phyloP scores from a whole-genome alignment of 30 jellyfish, hydroid and myxozoan genomes.

The Catostylus mosaicus region DNA sequence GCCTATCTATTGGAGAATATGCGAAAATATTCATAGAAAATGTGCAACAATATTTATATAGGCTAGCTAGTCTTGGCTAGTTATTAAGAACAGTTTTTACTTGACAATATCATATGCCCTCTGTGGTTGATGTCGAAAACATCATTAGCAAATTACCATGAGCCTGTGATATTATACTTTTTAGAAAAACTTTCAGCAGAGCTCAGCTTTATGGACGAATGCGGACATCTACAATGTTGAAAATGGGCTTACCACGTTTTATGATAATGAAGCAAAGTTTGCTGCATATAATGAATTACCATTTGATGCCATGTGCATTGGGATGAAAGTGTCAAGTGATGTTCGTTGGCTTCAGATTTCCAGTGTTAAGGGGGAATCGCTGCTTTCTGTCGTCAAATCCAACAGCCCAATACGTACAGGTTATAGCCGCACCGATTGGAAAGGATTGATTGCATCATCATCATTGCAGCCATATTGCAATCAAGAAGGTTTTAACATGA shows the following conservation, averaged over 20 bases:
- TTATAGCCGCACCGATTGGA: conserved; percentile 2
- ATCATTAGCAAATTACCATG: not conserved
- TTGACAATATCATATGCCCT: too few relatives aligned
- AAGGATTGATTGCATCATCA: not conserved
- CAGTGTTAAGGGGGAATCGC: conserved; percentile 2
- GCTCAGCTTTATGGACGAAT: conserved; percentile 12
- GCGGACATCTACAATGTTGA: conserved; percentile 6
- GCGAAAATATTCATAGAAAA: too few relatives aligned
- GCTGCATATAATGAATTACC: conserved; percentile 5
- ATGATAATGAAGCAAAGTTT: conserved; percentile 31
- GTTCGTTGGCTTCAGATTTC: conserved; percentile 28
- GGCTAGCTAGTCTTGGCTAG: too few relatives aligned
- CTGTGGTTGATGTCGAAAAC: too few relatives aligned
- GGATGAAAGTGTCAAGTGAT: not conserved
- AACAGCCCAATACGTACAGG: not conserved
- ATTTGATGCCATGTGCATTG: conserved; percentile 27
- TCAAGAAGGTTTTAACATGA: conserved; percentile 11
- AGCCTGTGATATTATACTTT: too few relatives aligned
- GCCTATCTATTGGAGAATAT: too few relatives aligned
- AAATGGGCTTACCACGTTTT: conserved; percentile 8
- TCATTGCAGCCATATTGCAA: conserved; percentile 16
- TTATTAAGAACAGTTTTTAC: too few relatives aligned
- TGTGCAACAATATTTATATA: too few relatives aligned
- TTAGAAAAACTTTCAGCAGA: not conserved
- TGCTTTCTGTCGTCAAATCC: not conserved